Evolutionary conservation across 2,797 vertebrate species (phyloP).

Genomic region (Cuculus canorus): DNA sequence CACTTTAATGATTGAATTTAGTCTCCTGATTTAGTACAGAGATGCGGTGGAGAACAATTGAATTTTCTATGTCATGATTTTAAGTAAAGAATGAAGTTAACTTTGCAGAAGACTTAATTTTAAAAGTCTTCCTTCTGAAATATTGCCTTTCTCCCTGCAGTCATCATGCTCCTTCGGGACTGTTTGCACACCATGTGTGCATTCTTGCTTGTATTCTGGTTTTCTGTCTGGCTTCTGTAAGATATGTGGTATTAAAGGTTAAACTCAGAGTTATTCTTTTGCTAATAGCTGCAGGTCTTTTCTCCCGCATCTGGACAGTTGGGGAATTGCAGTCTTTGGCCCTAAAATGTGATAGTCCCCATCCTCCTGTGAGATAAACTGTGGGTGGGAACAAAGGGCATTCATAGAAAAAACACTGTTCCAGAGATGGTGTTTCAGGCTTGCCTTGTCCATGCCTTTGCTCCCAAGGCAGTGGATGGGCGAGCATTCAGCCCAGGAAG

Average conservation of each 20-base stretch:
- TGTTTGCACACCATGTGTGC: fast-evolving
- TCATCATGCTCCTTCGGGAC: not conserved
- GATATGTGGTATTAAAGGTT: not conserved
- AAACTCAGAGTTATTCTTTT: not conserved
- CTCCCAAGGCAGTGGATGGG: not conserved
- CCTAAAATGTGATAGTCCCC: not conserved
- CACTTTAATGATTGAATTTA: slow-evolving; percentile 63
- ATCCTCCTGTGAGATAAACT: not conserved
- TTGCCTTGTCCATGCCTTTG: not conserved
- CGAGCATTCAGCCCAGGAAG: not conserved
- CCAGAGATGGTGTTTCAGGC: not conserved
- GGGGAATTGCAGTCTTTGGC: not conserved
- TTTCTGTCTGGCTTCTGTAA: not conserved
- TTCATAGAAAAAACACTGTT: not conserved
- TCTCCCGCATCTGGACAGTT: not conserved
- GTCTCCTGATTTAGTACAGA: slow-evolving; percentile 33
- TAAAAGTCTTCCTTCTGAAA: not conserved
- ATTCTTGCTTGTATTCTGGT: not conserved
- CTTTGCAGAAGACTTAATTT: not conserved
- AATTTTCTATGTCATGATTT: slow-evolving; percentile 34
- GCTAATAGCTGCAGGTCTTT: not conserved
- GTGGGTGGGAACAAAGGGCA: not conserved
- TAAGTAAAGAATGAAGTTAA: slow-evolving; percentile 14
- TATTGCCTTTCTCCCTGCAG: not conserved
- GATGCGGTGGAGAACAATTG: slow-evolving; percentile 39